phyloP scores from a whole-genome alignment of 1,140 invertebrate genomes.

The Centruroides sculpturatus region DNA sequence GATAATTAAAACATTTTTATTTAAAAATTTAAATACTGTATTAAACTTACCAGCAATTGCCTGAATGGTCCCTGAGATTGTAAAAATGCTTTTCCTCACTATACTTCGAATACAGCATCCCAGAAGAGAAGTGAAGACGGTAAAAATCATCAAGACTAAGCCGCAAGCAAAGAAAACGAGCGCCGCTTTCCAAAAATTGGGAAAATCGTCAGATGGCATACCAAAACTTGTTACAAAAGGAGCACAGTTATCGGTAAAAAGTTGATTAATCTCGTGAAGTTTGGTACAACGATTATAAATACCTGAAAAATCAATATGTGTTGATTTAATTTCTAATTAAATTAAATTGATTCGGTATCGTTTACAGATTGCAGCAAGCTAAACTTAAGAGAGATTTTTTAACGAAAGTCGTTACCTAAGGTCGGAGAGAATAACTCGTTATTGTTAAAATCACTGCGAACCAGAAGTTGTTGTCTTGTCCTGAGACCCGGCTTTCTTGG shows the following conservation, averaged over 20 bases:
- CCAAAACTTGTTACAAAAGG: conserved; percentile 52
- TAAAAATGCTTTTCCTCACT: conserved; percentile 66
- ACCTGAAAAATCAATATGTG: conserved; percentile 28
- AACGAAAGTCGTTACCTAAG: conserved; percentile 3
- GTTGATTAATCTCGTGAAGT: conserved; percentile 27
- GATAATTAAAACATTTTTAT: no score
- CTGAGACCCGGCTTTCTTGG: conserved; percentile 29
- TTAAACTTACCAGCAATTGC: conserved; percentile 48
- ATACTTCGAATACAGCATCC: conserved; percentile 62
- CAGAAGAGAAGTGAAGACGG: conserved; percentile 49
- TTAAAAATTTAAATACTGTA: no score
- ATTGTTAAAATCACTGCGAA: background rate
- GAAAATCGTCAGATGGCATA: conserved; percentile 42
- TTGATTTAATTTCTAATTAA: no score
- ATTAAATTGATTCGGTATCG: background rate
- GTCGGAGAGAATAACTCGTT: conserved; percentile 10
- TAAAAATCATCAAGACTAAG: conserved; percentile 45
- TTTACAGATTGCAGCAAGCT: background rate
- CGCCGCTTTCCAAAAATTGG: conserved; percentile 58
- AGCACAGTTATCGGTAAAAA: conserved; percentile 37
- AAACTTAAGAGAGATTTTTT: background rate
- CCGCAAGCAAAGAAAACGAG: conserved; percentile 52
- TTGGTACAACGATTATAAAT: conserved; percentile 59
- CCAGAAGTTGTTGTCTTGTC: background rate
- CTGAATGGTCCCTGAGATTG: conserved; percentile 63